phyloP scores from a whole-genome alignment of 2,888 invertebrate genomes.

The Cosmopolites sordidus region DNA sequence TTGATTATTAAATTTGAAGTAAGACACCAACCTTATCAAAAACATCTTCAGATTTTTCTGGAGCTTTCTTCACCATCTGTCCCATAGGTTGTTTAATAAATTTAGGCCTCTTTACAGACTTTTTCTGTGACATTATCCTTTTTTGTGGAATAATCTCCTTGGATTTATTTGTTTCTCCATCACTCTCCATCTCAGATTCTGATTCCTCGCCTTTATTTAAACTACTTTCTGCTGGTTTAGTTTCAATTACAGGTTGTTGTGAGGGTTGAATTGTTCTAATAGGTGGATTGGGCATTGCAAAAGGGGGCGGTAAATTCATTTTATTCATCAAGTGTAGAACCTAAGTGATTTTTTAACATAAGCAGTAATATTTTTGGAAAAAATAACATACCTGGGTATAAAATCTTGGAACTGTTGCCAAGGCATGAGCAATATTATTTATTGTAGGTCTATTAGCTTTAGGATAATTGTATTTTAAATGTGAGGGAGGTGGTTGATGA shows the following conservation, averaged over 20 bases:
- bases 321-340: constrained; percentile 89
- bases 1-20: neutral
- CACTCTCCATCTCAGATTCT: constrained; percentile 66
- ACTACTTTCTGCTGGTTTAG: constrained; percentile 29
- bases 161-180: constrained; percentile 47
- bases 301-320: constrained; percentile 86
- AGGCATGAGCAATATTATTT: constrained; percentile 71
- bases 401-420: constrained; percentile 74
- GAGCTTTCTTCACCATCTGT: constrained; percentile 24
- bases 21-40: constrained; percentile 48
- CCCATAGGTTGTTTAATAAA: constrained; percentile 47
- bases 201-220: constrained; percentile 32
- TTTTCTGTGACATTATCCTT: constrained; percentile 47
- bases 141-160: constrained; percentile 50
- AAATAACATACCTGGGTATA: constrained; percentile 63
- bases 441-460: constrained; percentile 67
- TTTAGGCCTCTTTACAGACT: constrained; percentile 55
- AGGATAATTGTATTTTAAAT: constrained; percentile 78
- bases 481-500: constrained; percentile 70
- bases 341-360: neutral
- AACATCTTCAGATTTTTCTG: constrained; percentile 52
- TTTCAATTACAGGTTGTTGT: constrained; percentile 24
- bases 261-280: constrained; percentile 26
- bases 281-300: constrained; percentile 51
- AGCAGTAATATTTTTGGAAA: neutral